These are phyloP conservation scores for Echiichthys vipera DNA, from an alignment of 2,797 vertebrate species.

Conservation along the genomic window DNA sequence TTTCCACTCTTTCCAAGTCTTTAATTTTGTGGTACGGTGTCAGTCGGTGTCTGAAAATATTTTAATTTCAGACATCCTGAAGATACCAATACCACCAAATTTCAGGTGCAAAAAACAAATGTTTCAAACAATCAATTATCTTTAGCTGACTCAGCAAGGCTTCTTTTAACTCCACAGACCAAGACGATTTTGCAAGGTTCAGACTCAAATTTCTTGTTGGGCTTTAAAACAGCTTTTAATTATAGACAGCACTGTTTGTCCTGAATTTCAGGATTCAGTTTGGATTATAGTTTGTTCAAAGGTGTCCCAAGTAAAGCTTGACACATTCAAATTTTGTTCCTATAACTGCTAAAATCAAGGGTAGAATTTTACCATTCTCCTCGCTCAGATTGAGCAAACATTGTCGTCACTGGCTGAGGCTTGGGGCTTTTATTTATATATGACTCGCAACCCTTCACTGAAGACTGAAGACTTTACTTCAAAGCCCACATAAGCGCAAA, in stretches of 20 bases:
- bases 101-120: conserved; percentile 18
- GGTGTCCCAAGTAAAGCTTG: conserved; percentile 10
- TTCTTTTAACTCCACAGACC: conserved; percentile 43
- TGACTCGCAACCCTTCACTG: conserved; percentile 14
- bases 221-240: conserved; percentile 40
- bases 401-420: conserved; percentile 12
- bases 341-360: conserved; percentile 10
- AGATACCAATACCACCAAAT: background rate
- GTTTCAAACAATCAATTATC: conserved; percentile 25
- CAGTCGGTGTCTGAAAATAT: background rate
- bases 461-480: conserved; percentile 11
- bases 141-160: conserved; percentile 12
- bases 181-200: conserved; percentile 43
- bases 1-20: background rate
- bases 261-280: conserved; percentile 1
- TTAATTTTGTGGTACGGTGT: background rate
- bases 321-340: conserved; percentile 18
- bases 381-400: conserved; percentile 10
- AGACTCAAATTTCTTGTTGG: conserved; percentile 33
- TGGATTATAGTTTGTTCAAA: conserved; percentile 1
- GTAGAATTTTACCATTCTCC: background rate
- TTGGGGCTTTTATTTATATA: conserved; percentile 6
- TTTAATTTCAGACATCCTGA: background rate
- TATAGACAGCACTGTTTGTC: conserved; percentile 36
- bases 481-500: background rate